Evolutionary conservation across 2,888 invertebrate species (phyloP).

Genomic region (Agrotis ipsilon): DNA sequence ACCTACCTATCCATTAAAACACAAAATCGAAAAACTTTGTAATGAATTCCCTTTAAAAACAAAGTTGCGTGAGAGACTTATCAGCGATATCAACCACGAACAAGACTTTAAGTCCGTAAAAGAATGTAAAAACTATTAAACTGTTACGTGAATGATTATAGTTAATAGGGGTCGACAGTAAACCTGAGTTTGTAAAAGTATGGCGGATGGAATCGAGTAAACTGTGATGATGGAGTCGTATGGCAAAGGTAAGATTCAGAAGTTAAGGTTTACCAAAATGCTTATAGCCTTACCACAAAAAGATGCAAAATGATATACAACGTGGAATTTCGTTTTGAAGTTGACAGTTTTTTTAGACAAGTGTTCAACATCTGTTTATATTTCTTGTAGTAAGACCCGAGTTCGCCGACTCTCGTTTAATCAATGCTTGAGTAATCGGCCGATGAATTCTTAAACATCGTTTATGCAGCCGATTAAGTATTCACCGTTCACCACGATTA

Average conservation of each 20-base stretch:
- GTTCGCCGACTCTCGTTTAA: too few relatives aligned
- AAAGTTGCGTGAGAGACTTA: conserved; percentile 70
- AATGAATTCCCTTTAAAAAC: conserved; percentile 68
- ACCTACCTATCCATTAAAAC: conserved; percentile 49
- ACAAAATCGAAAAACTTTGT: conserved; percentile 77
- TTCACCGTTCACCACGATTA: too few relatives aligned
- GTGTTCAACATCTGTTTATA: too few relatives aligned
- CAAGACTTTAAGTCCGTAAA: conserved; percentile 59
- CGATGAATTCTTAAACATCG: too few relatives aligned
- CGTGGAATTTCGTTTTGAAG: too few relatives aligned
- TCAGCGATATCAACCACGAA: conserved; percentile 66
- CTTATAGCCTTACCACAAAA: too few relatives aligned
- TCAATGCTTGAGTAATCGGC: too few relatives aligned
- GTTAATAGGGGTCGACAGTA: conserved; percentile 43
- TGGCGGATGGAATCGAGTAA: conserved; percentile 31
- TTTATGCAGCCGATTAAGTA: too few relatives aligned
- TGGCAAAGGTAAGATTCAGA: conserved; percentile 13
- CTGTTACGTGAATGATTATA: conserved; percentile 54
- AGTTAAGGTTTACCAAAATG: conserved; percentile 1
- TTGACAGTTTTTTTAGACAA: too few relatives aligned
- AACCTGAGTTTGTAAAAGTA: conserved; percentile 50
- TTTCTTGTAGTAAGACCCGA: too few relatives aligned
- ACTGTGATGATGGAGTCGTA: not conserved
- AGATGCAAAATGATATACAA: too few relatives aligned
- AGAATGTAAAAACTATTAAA: conserved; percentile 66